Percentiles rank a stretch among this genome's conserved stretches.
Conservation (phyloP, 2,888 invertebrate species). For the Morpho achilles region DNA sequence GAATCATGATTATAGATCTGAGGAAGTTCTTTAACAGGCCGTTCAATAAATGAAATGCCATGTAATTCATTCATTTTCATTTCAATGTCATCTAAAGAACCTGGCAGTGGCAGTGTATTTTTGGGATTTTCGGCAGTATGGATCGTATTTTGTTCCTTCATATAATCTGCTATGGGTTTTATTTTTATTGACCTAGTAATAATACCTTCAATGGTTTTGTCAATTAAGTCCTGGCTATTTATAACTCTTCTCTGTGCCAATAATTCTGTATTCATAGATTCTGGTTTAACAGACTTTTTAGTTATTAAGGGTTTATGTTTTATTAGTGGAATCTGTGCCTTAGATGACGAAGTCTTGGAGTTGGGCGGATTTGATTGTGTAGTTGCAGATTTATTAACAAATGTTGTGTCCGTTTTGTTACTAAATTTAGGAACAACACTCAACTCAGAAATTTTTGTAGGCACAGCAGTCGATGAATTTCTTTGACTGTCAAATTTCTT, state of each 20-base stretch:
- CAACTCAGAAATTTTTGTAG: conserved; percentile 50
- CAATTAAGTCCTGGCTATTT: conserved; percentile 62
- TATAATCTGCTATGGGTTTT: conserved; percentile 43
- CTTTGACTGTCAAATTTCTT: conserved; percentile 69
- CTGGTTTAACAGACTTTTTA: conserved; percentile 34
- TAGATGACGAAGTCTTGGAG: conserved; percentile 15
- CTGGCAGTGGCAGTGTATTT: conserved; percentile 34
- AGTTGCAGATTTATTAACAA: conserved; percentile 38
- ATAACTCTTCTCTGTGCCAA: conserved; percentile 45
- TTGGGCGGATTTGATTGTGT: conserved; percentile 18
- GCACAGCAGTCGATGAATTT: conserved; percentile 45
- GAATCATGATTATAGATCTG: conserved; percentile 36
- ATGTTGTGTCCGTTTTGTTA: conserved; percentile 49
- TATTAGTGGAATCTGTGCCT: conserved; percentile 16
- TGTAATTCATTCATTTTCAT: conserved; percentile 73
- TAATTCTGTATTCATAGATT: conserved; percentile 34
- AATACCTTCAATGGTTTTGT: conserved; percentile 68
- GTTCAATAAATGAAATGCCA: conserved; percentile 62
- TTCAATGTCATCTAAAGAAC: conserved; percentile 60
- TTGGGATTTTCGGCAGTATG: conserved; percentile 32
- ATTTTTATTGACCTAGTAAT: conserved; percentile 48
- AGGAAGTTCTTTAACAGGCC: conserved; percentile 55
- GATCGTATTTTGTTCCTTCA: conserved; percentile 16
- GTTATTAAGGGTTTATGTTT: conserved; percentile 34
- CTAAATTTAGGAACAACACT: conserved; percentile 36